Evolutionary conservation across 2,113 vertebrate genomes (phyloP), one percentile per base, ranked within the genome.

Genomic region (Sinocyclocheilus anophthalmus): DNA sequence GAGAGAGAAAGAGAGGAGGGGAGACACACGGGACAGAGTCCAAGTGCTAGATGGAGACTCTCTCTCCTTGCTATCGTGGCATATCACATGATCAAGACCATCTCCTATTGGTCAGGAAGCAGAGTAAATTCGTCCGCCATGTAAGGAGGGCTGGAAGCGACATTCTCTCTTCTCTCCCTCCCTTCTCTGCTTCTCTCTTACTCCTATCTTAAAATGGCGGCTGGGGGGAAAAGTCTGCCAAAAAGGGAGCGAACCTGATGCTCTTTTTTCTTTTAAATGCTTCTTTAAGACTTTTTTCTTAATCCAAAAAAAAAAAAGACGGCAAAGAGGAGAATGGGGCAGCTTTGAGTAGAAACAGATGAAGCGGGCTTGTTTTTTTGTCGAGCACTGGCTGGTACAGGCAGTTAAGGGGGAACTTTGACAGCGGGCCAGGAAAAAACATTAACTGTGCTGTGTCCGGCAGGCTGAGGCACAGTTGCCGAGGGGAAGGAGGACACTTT

Each of bases 261-360:
- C 88, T 87, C 77, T 85, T 80, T 87, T 76, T 82, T 78, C 81
- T 80, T 87, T 83, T 73, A 83, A 88, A 88, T 20, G n/a, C 20
- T 73, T 90, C 57, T 55, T 63, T 70, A 76, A 81, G 53, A 39
- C 53, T 84, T 70, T 88, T 85, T 85, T 76, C 53, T 33, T 53
- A 13, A 61, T 67, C 26, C 50, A 69, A n/a, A 42, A 67, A 53
- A 67, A 53, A 77, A 88, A 18, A 45, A 45, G 42, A 76, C 1
- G 16, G 76, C 37, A 67, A 42, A 76, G 83, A 84, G 59, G 45
- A 70, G 76, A 83, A 59, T 76, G 79, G 77, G 90, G 73, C 93
- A 89, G 93, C 90, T 93, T 93, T 96, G 95, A 97, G 95, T 95
- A 94, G 94, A 96, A 97, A 96, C 96, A 97, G 96, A 97, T 96